A percentile compares a stretch with the other conserved stretches of the same genome.
Evolutionary conservation across 2,888 invertebrate genomes (phyloP).

Genomic region (Hydriomena furcata): DNA sequence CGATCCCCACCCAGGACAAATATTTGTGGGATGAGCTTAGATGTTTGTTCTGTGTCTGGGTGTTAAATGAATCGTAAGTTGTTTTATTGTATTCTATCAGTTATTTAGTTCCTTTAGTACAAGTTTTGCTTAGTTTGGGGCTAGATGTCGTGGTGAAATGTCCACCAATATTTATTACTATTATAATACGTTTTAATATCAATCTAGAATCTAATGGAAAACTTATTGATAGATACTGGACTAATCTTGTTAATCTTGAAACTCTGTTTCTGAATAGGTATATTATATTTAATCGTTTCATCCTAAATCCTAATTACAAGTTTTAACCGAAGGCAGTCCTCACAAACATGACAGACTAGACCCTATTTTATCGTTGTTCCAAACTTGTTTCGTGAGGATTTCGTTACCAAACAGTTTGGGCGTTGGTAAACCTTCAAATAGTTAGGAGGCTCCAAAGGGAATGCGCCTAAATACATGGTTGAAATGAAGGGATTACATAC

Average conservation of each 20-base stretch:
- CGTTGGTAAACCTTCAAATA: slow-evolving; percentile 1
- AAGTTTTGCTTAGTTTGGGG: too few relatives aligned
- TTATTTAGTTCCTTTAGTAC: too few relatives aligned
- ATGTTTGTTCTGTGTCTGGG: too few relatives aligned
- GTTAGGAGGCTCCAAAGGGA: slow-evolving; percentile 3
- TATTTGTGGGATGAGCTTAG: too few relatives aligned
- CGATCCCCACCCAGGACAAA: too few relatives aligned
- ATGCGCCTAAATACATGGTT: slow-evolving; percentile 11
- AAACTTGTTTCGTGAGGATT: slow-evolving; percentile 22
- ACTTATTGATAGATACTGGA: too few relatives aligned
- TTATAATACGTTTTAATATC: too few relatives aligned
- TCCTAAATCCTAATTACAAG: slow-evolving; percentile 4
- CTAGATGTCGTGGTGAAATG: too few relatives aligned
- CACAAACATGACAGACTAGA: slow-evolving; percentile 14
- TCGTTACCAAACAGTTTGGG: slow-evolving; percentile 9
- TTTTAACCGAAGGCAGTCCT: not conserved
- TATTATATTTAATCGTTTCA: slow-evolving; percentile 1
- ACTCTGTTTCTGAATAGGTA: not conserved
- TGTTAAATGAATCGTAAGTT: too few relatives aligned
- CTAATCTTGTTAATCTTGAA: not conserved
- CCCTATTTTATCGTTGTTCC: slow-evolving; percentile 17
- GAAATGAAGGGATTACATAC: slow-evolving; percentile 8
- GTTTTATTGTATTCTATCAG: too few relatives aligned
- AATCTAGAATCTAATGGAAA: too few relatives aligned
- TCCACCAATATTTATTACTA: too few relatives aligned